Evolutionary conservation across 2,888 invertebrate species (phyloP).

Genomic region (Taphrorychus bicolor): DNA sequence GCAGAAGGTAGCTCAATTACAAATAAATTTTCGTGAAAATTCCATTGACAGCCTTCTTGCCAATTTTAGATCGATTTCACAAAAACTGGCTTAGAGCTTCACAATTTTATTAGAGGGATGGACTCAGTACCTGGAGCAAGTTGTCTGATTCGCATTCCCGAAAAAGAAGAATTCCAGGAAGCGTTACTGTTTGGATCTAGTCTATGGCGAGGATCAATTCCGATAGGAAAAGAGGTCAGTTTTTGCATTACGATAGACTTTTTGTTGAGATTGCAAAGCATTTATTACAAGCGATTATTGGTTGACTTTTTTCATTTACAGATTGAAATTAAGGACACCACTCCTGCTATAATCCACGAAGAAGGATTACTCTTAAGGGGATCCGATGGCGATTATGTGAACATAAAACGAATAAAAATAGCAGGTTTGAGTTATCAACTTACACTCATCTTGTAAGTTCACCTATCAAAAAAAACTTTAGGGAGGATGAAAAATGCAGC

Average conservation of each 20-base stretch:
- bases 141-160: constrained; percentile 53
- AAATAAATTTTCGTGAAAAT: too few relatives aligned
- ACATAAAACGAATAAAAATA: constrained; percentile 57
- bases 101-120: constrained; percentile 92
- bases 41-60: constrained; percentile 2
- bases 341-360: constrained; percentile 75
- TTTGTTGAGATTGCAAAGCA: too few relatives aligned
- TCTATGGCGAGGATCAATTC: constrained; percentile 67
- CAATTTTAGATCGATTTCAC: constrained; percentile 71
- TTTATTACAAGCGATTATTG: too few relatives aligned
- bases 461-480: constrained; percentile 49
- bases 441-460: background rate
- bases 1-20: constrained; percentile 66
- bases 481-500: constrained; percentile 83
- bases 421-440: constrained; percentile 44
- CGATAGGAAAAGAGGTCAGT: constrained; percentile 62
- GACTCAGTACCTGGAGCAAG: constrained; percentile 96
- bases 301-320: constrained; percentile 5
- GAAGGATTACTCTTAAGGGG: constrained; percentile 82
- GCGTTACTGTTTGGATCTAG: constrained; percentile 83
- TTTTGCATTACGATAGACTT: too few relatives aligned
- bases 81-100: constrained; percentile 75
- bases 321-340: constrained; percentile 69
- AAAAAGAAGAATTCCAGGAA: constrained; percentile 65
- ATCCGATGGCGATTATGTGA: constrained; percentile 78